Evolutionary conservation across 2,113 vertebrate species (phyloP), one percentile per base, ranked within the genome.

Genomic region (Lophura nycthemera): DNA sequence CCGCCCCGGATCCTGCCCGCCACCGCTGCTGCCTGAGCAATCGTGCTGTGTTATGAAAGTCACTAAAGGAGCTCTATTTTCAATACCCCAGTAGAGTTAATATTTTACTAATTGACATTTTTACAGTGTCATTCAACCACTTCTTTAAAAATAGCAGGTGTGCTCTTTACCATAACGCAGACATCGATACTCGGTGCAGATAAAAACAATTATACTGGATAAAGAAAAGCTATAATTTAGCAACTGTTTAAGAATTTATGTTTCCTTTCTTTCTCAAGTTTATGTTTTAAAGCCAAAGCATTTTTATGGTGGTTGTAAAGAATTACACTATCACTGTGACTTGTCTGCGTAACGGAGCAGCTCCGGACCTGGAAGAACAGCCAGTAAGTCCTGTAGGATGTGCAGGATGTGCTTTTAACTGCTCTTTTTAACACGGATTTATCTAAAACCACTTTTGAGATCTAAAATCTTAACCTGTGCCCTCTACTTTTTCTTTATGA

Each of bases 101-200:
- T 95, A 93, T 94, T 95, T 97, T 81, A 86, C 66, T 92, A 92
- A 92, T 36, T 96, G 84, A 82, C 89, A 50, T 92, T 94, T 96
- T 97, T 69, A 91, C 71, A 69, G 85, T 77, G 63, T 43, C 76
- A 20, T 74, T 34, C 82, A 54, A 30, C 50, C 47, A 8, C 45
- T 94, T 73, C 71, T 95, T 97, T 86, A 83, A 88, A 88, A 88
- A 70, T 13, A 77, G 72, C 88, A 38, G 40, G 36, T 83, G 13
- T 40, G 32, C 52, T 90, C 47, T 83, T 90, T 63, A 64, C 80
- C 77, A 11, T 60, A 92, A 45, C 0, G 13, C 82, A 36, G 57
- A 77, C 27, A 5, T 96, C 38, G 22, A n/a, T 76, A 22, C 21
- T 52, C 21, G 83, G 60, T 66, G 88, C 76, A 57, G 79, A 84